Conservation (phyloP, 2,113 vertebrate species). For the Myotis yumanensis region DNA sequence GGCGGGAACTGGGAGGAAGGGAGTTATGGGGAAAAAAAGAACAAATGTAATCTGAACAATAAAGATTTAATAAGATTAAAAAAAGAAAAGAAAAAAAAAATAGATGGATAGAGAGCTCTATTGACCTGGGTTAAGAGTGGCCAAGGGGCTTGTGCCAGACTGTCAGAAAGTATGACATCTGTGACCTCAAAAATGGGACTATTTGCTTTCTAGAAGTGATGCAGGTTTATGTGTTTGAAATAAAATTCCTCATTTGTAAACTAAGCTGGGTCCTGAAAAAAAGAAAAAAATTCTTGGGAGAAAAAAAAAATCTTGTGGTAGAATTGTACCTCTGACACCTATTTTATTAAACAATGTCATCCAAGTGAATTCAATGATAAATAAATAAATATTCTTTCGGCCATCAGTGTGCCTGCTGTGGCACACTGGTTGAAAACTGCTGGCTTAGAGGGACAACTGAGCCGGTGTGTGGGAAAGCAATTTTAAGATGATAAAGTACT, state of each 20-base stretch:
- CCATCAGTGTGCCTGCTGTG: background rate
- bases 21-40: no score
- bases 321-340: background rate
- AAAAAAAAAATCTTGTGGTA: background rate
- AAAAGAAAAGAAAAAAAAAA: slow-evolving; percentile 39
- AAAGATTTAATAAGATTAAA: no score
- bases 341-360: background rate
- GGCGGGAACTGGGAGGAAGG: no score
- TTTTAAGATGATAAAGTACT: background rate
- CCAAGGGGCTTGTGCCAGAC: background rate
- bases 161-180: background rate
- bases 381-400: no score
- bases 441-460: background rate
- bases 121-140: background rate
- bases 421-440: background rate
- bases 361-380: background rate
- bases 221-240: background rate
- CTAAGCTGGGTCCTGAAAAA: background rate
- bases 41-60: no score
- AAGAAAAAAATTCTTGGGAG: no score
- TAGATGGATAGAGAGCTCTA: background rate
- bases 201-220: background rate
- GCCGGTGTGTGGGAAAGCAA: background rate
- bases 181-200: background rate
- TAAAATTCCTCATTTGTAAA: background rate